Evolutionary conservation across 1,140 invertebrate genomes (phyloP).

Genomic region (Brachionus koreanus): DNA sequence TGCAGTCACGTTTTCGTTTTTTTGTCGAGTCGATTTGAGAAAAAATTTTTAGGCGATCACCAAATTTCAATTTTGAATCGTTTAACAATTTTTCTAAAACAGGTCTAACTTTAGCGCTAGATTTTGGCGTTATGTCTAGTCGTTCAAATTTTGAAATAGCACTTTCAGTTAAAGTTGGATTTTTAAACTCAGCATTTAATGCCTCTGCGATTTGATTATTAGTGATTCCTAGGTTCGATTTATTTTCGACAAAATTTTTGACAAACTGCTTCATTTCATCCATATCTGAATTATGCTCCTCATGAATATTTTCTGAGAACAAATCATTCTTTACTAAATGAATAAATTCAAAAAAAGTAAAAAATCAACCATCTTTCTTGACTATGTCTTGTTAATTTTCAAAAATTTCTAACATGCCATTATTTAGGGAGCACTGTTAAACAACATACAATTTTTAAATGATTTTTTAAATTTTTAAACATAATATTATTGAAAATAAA

Average conservation of each 20-base stretch:
- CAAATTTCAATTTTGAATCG: conserved; percentile 22
- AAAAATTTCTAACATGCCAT: too few species aligned
- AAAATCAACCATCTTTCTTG: neutral
- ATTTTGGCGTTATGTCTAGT: neutral
- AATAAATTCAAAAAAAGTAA: neutral
- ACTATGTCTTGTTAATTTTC: too few species aligned
- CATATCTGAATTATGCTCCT: neutral
- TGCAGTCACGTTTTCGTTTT: conserved; percentile 16
- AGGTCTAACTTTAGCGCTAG: conserved; percentile 8
- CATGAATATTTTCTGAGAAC: neutral
- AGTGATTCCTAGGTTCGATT: neutral
- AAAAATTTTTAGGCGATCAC: neutral
- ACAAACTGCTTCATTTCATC: conserved; percentile 3
- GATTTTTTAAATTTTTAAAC: too few species aligned
- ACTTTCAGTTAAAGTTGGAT: conserved; percentile 11
- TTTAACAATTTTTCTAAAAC: conserved; percentile 12
- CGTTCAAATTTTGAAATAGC: conserved; percentile 7
- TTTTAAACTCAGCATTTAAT: neutral
- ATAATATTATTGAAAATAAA: too few species aligned
- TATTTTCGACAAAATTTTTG: neutral
- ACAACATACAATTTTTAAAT: too few species aligned
- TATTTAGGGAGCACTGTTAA: too few species aligned
- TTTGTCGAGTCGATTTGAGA: neutral
- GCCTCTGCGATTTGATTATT: neutral
- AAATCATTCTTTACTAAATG: neutral